Evolutionary conservation across 1,140 invertebrate genomes (phyloP), one percentile per base, ranked within the genome.

Genomic region (Ylistrum balloti): DNA sequence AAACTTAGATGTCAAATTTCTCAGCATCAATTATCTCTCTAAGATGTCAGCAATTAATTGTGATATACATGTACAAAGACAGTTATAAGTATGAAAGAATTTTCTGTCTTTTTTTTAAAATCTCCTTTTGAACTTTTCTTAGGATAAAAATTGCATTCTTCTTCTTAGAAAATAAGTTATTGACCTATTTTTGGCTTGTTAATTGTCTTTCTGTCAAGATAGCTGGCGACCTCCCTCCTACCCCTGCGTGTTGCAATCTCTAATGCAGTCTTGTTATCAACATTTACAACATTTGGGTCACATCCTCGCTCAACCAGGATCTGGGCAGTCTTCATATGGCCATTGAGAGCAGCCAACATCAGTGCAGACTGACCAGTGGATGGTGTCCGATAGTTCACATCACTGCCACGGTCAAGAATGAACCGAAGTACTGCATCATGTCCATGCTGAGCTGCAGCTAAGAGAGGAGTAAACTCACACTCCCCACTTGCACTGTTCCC

Each of bases 251-350:
- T 92, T 5, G 96, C 96, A 90, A 96, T 94, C 88, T 96, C 96
- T 34, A 96, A 91, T 56, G 96, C 96, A 33, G 96, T 96, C 86
- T 94, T 94, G 86, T 94, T 94, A 89, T 94, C 93, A 1, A 95
- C 94, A 91, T 96, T 95, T 0, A 91, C 94, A 22, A 95, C 88
- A 90, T 96, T 96, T 0, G 95, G 95, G 91, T 96, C 95, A 33
- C 94, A 94, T 28, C 96, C 95, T 89, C 94, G 92, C 88, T 96
- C 96, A 85, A 96, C 94, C 13, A 96, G 92, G 56, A 96, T 95
- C 91, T 96, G 96, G 0, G 95, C 95, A 9, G 95, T 96, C 11
- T 94, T 96, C 94, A 96, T 95, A 92, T 96, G 96, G 88, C 96
- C 96, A 93, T 96, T 96, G 28, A 96, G 85, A 9, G 96, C 96